phyloP scores from a whole-genome alignment of 2,888 invertebrate species.

The Perizoma flavofasciatum region DNA sequence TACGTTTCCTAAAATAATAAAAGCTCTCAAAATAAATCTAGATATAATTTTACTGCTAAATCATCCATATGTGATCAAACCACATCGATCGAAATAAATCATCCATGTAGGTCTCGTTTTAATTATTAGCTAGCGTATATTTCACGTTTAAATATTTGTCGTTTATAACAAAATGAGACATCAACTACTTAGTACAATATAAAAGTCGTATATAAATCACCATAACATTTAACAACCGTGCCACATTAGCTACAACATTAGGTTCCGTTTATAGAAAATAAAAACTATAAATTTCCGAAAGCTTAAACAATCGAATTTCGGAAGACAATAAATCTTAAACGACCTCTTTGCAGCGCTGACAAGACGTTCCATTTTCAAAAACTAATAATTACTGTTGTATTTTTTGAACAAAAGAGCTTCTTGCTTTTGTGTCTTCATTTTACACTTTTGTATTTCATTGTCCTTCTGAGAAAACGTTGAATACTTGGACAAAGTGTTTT shows the following conservation, averaged over 20 bases:
- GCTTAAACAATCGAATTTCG: slow-evolving; percentile 42
- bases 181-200: slow-evolving; percentile 11
- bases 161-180: slow-evolving; percentile 16
- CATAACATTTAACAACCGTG: slow-evolving; percentile 29
- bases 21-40: slow-evolving; percentile 1
- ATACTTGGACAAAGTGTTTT: slow-evolving; percentile 49
- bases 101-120: too few species aligned
- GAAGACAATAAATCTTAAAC: slow-evolving; percentile 47
- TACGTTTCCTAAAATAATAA: slow-evolving; percentile 3
- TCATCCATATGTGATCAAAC: not conserved
- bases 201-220: slow-evolving; percentile 27
- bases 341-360: slow-evolving; percentile 39
- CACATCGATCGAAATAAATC: too few species aligned
- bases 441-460: slow-evolving; percentile 34
- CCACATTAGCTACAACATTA: slow-evolving; percentile 31
- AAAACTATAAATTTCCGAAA: slow-evolving; percentile 42
- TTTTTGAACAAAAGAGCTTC: slow-evolving; percentile 44
- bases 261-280: slow-evolving; percentile 20
- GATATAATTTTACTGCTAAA: not conserved
- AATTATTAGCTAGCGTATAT: too few species aligned
- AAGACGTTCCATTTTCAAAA: slow-evolving; percentile 50
- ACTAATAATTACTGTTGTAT: slow-evolving; percentile 55
- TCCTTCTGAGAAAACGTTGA: slow-evolving; percentile 58
- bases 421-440: slow-evolving; percentile 32
- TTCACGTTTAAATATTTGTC: not conserved